Evolutionary conservation across 2,797 vertebrate species (phyloP).

Genomic region (Cirrhinus molitorella): DNA sequence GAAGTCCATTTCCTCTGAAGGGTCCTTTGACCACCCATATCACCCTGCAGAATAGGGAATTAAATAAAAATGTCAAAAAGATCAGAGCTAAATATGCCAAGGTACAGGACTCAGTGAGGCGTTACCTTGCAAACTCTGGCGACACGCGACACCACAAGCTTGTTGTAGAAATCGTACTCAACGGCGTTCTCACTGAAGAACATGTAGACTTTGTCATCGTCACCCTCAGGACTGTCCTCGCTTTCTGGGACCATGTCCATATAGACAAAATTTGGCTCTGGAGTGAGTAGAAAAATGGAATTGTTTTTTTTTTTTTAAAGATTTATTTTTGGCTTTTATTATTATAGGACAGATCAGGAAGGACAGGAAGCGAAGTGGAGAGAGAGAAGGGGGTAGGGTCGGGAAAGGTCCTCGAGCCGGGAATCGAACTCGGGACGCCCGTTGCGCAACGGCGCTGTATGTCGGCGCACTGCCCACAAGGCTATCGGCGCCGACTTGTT

Average conservation of each 20-base stretch:
- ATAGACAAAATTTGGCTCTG: conserved; percentile 78
- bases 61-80: not conserved
- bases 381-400: too few relatives aligned
- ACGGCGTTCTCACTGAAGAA: conserved; percentile 86
- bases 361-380: too few relatives aligned
- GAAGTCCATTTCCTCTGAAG: conserved; percentile 84
- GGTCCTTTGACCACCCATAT: conserved; percentile 78
- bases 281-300: not conserved
- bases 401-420: too few relatives aligned
- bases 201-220: conserved; percentile 84
- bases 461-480: too few relatives aligned
- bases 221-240: conserved; percentile 69
- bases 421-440: too few relatives aligned
- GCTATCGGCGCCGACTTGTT: too few relatives aligned
- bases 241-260: conserved; percentile 82
- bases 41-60: conserved; percentile 67
- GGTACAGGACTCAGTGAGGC: not conserved
- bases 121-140: conserved; percentile 84
- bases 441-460: too few relatives aligned
- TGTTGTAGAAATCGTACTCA: conserved; percentile 86
- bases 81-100: not conserved
- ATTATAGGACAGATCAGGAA: too few relatives aligned
- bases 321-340: too few relatives aligned
- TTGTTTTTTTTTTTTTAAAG: not conserved
- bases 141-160: conserved; percentile 81